Evolutionary conservation across 1,140 invertebrate species (phyloP).

Genomic region (Argopecten irradians): DNA sequence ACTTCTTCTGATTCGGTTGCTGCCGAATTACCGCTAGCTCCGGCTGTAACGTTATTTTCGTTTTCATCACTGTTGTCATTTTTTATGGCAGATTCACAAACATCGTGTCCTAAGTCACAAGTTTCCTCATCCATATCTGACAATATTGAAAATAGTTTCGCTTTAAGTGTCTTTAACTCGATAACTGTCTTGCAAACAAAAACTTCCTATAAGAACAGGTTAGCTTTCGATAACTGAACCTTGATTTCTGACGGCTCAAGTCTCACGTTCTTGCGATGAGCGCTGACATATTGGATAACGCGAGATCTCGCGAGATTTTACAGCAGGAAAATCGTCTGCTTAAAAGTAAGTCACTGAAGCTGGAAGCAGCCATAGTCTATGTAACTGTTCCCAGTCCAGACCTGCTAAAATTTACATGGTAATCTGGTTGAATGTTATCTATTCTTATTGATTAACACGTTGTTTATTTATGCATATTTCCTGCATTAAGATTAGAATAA

Average conservation of each 20-base stretch:
- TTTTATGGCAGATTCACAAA: neutral
- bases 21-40: neutral
- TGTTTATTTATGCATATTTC: neutral
- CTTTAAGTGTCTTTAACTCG: neutral
- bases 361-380: neutral
- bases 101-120: neutral
- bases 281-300: conserved; percentile 63
- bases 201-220: neutral
- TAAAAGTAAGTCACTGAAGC: neutral
- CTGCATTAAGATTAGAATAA: neutral
- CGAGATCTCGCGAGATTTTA: conserved; percentile 51
- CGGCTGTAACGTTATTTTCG: neutral
- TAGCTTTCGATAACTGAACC: neutral
- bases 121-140: neutral
- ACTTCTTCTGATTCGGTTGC: neutral
- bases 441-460: neutral
- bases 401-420: neutral
- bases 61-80: conserved; percentile 30
- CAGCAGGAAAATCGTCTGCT: conserved; percentile 44
- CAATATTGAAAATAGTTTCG: neutral
- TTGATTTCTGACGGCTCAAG: neutral
- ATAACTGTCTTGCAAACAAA: too few relatives aligned
- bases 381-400: too few relatives aligned
- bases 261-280: conserved; percentile 42
- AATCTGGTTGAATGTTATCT: neutral